A percentile compares a stretch with the other conserved stretches of the same genome.
Conservation (phyloP, 2,888 invertebrate genomes). For the Desoria tigrina region DNA sequence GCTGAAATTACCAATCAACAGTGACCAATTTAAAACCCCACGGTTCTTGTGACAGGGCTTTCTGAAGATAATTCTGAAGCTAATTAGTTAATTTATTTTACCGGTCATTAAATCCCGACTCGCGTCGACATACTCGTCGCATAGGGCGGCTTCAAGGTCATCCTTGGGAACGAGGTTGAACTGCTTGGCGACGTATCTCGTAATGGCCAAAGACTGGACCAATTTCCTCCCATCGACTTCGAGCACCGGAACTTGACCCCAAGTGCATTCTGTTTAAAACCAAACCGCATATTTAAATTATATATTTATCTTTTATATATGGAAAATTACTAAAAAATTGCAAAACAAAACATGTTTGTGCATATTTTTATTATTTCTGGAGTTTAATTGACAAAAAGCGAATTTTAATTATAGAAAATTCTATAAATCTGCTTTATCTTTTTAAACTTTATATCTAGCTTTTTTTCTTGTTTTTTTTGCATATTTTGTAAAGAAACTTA, state of each 20-base stretch:
- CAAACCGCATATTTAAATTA: conserved; percentile 1
- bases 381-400: too few species aligned
- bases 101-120: conserved; percentile 12
- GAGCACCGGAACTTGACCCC: conserved; percentile 54
- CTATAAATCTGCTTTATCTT: too few species aligned
- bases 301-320: conserved; percentile 1
- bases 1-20: too few species aligned
- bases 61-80: too few species aligned
- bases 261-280: conserved; percentile 24
- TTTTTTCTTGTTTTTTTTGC: too few species aligned
- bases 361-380: too few species aligned
- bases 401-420: too few species aligned
- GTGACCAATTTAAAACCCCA: not conserved
- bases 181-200: conserved; percentile 53
- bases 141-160: conserved; percentile 30
- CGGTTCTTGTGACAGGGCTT: not conserved
- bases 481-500: too few species aligned
- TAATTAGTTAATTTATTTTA: not conserved
- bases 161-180: conserved; percentile 38
- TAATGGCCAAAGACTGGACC: conserved; percentile 52
- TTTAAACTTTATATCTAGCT: too few species aligned
- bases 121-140: conserved; percentile 28
- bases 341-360: too few species aligned
- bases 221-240: conserved; percentile 53
- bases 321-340: too few species aligned